Percentiles rank a stretch among this genome's conserved stretches.
These are phyloP conservation scores for Polypedilum pembai DNA, from an alignment of 1,140 invertebrate genomes.

Conservation along the genomic window DNA sequence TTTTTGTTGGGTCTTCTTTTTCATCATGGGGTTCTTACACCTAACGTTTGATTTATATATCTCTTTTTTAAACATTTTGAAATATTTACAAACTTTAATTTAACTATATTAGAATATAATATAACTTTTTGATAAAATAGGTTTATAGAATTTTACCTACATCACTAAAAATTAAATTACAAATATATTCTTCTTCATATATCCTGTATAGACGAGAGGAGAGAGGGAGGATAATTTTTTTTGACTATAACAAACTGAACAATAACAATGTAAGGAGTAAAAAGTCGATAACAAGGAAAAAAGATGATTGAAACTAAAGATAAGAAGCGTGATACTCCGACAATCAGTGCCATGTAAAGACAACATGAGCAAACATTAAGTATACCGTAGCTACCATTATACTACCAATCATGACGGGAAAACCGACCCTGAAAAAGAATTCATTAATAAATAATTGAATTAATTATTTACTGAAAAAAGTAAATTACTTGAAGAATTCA, in stretches of 20 bases:
- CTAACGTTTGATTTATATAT: neutral
- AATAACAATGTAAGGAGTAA: neutral
- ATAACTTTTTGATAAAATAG: neutral
- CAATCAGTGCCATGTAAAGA: slow-evolving; percentile 54
- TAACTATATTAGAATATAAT: neutral
- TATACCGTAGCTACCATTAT: slow-evolving; percentile 58
- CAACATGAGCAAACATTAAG: slow-evolving; percentile 60
- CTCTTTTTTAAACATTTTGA: neutral
- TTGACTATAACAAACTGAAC: neutral
- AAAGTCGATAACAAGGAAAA: neutral
- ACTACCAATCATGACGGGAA: slow-evolving; percentile 68
- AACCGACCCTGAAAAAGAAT: slow-evolving; percentile 53
- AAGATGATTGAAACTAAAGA: neutral
- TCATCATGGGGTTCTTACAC: neutral
- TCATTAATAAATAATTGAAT: neutral
- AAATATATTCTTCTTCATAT: neutral
- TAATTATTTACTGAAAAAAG: slow-evolving; percentile 29
- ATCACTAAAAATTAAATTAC: too few relatives aligned
- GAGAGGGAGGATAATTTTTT: neutral
- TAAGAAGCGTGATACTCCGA: neutral
- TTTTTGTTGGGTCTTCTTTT: neutral
- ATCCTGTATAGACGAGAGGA: neutral
- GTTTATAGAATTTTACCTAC: neutral
- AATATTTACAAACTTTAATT: neutral
- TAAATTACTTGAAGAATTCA: slow-evolving; percentile 60